These are phyloP conservation scores for Antedon mediterranea DNA, from an alignment of 53 echinoderm and acorn worm species.

Conservation along the genomic window DNA sequence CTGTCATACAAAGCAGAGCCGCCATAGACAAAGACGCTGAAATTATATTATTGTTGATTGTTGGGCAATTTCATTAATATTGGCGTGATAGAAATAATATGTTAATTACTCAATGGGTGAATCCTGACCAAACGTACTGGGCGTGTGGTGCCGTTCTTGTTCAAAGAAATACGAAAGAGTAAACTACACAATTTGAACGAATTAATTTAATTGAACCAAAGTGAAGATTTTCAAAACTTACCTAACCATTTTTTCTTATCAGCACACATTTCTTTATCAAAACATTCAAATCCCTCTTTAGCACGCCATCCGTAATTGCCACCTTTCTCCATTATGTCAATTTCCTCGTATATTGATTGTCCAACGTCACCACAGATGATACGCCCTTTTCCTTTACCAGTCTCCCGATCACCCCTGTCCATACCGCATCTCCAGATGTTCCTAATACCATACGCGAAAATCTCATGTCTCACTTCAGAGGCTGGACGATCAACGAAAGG, in stretches of 20 bases:
- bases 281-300: constrained; percentile 66
- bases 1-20: too few species aligned
- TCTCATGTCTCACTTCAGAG: constrained; percentile 36
- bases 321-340: constrained; percentile 83
- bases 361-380: constrained; percentile 95
- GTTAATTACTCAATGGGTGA: too few species aligned
- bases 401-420: constrained; percentile 59
- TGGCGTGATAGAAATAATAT: too few species aligned
- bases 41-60: too few species aligned
- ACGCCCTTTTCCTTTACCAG: constrained; percentile 56
- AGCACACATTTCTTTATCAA: constrained; percentile 41
- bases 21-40: too few species aligned
- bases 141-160: too few species aligned
- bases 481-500: constrained; percentile 40
- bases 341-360: constrained; percentile 65
- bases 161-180: too few species aligned
- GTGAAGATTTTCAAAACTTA: too few species aligned
- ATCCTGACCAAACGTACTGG: too few species aligned
- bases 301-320: constrained; percentile 95
- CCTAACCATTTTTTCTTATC: constrained; percentile 9
- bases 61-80: too few species aligned
- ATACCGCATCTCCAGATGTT: constrained; percentile 90
- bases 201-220: too few species aligned
- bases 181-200: too few species aligned
- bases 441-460: constrained; percentile 78